Conservation (phyloP, 2,113 vertebrate genomes). For the Trichomycterus rosablanca region DNA sequence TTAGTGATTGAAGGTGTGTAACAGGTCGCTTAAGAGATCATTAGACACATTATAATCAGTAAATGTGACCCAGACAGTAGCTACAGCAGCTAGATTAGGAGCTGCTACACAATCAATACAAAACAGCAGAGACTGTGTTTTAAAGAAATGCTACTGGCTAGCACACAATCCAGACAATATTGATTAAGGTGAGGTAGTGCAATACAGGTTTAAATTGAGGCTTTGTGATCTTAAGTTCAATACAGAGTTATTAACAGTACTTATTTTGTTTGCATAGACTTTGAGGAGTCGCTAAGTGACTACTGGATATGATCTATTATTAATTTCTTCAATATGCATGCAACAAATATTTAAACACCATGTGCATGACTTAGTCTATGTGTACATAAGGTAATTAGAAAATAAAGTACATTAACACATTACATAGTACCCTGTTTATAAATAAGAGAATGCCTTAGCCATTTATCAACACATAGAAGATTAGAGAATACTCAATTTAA, state of each 20-base stretch:
- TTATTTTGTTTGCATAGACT: conserved; percentile 17
- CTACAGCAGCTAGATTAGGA: not conserved
- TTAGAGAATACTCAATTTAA: no score
- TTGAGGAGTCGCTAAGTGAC: conserved; percentile 30
- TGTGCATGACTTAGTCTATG: not conserved
- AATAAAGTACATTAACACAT: no score
- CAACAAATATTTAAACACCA: conserved; percentile 8
- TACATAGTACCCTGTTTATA: no score
- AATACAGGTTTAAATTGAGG: conserved; percentile 28
- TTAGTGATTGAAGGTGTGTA: no score
- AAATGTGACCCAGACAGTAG: conserved; percentile 6
- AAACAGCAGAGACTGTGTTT: conserved; percentile 28
- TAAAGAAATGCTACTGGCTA: conserved; percentile 23
- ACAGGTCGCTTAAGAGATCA: no score
- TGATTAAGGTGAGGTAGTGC: conserved; percentile 24
- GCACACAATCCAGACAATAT: conserved; percentile 31
- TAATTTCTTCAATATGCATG: conserved; percentile 14
- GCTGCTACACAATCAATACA: conserved; percentile 35
- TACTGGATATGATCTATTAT: conserved; percentile 35
- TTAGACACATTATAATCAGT: conserved; percentile 2
- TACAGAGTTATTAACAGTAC: conserved; percentile 22
- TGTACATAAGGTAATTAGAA: not conserved
- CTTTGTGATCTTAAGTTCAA: conserved; percentile 26
- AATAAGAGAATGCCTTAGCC: no score
- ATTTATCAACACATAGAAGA: no score